Evolutionary conservation across 2,797 vertebrate genomes (phyloP).

Genomic region (Streptopelia turtur): DNA sequence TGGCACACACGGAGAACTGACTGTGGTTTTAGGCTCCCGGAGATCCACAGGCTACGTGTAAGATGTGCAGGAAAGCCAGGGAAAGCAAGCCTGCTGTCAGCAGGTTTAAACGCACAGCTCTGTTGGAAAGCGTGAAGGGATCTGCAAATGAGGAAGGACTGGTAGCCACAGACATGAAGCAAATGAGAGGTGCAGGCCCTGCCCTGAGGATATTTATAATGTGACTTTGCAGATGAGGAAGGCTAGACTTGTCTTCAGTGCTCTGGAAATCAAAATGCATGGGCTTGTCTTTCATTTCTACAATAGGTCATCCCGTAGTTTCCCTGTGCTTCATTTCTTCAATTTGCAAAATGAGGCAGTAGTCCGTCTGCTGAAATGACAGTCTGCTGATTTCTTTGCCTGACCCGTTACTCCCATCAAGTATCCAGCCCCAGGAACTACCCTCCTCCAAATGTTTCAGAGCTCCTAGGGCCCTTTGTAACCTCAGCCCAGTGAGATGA

Average conservation of each 20-base stretch:
- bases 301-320: not conserved
- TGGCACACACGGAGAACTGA: not conserved
- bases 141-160: slow-evolving; percentile 34
- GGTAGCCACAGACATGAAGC: slow-evolving; percentile 14
- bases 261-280: not conserved
- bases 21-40: rapidly evolving
- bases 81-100: slow-evolving; percentile 35
- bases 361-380: not conserved
- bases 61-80: slow-evolving; percentile 23
- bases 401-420: not conserved
- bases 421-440: not conserved
- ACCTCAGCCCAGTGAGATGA: not conserved
- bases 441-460: not conserved
- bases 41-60: not conserved
- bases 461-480: not conserved
- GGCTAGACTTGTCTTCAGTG: not conserved
- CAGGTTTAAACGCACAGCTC: slow-evolving; percentile 11
- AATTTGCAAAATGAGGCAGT: slow-evolving; percentile 29
- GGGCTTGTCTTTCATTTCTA: slow-evolving; percentile 6
- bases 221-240: not conserved
- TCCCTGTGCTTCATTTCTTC: slow-evolving; percentile 11
- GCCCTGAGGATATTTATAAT: slow-evolving; percentile 39
- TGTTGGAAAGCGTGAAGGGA: not conserved
- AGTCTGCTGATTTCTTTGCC: not conserved
- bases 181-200: slow-evolving; percentile 50